These are phyloP conservation scores for Magallana nippona DNA, from an alignment of 2,888 invertebrate genomes.

Conservation along the genomic window DNA sequence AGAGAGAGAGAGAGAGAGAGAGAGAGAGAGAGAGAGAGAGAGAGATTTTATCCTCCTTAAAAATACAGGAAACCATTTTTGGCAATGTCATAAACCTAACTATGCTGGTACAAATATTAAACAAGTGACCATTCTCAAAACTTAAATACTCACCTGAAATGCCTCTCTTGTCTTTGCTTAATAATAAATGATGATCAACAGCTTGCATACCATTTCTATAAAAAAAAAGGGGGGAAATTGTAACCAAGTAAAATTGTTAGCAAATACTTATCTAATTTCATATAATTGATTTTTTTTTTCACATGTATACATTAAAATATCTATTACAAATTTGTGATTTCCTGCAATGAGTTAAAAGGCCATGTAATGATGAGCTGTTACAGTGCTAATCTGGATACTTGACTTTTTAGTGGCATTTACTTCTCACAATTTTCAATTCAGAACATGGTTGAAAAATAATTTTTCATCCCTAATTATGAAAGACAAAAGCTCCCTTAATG, in stretches of 20 bases:
- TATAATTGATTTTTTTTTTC: constrained; percentile 19
- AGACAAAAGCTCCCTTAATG: constrained; percentile 35
- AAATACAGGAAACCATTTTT: no score
- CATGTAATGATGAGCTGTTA: constrained; percentile 30
- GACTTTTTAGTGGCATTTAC: constrained; percentile 47
- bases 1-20: no score
- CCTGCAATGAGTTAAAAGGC: constrained; percentile 39
- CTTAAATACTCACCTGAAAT: no score
- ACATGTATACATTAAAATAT: constrained; percentile 28
- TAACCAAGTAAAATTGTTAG: neutral
- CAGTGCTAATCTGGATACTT: constrained; percentile 38
- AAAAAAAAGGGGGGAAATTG: neutral
- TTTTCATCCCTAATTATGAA: constrained; percentile 42
- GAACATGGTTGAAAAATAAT: constrained; percentile 42
- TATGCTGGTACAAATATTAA: no score
- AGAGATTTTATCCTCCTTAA: neutral
- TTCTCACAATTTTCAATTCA: constrained; percentile 37
- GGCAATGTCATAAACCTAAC: no score
- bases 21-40: neutral
- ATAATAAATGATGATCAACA: no score
- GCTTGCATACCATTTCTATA: neutral
- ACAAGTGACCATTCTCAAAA: neutral
- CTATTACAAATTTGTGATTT: constrained; percentile 37
- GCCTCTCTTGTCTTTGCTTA: neutral
- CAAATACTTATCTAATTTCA: neutral